These are phyloP conservation scores for Aplochiton taeniatus DNA, from an alignment of 2,797 vertebrate genomes.

Conservation along the genomic window DNA sequence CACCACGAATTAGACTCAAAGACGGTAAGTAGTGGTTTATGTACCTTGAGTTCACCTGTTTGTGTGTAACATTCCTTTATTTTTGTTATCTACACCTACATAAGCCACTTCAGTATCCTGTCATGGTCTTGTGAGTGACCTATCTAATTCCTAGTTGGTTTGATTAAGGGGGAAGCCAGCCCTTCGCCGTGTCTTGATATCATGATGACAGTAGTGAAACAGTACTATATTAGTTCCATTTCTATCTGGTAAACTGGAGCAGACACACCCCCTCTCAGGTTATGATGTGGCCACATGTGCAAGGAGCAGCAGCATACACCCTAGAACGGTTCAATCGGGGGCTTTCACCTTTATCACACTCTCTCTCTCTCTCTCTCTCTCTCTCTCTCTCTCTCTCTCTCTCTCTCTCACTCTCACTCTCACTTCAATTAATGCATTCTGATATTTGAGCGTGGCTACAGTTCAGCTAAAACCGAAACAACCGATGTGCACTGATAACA, in stretches of 20 bases:
- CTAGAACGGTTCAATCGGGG: constrained; percentile 59
- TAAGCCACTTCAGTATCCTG: too few species aligned
- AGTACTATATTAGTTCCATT: constrained; percentile 55
- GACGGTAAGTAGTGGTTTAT: constrained; percentile 84
- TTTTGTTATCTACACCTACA: constrained; percentile 6
- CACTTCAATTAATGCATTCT: constrained; percentile 21
- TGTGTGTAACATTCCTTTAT: neutral
- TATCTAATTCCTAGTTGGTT: too few species aligned
- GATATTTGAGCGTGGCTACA: too few species aligned
- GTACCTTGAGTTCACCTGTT: constrained; percentile 24
- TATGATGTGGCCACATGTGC: constrained; percentile 56
- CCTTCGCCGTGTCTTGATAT: neutral
- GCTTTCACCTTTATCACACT: constrained; percentile 47
- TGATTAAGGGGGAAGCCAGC: too few species aligned
- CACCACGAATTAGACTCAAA: constrained; percentile 99
- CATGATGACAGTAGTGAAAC: neutral
- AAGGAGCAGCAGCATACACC: constrained; percentile 50
- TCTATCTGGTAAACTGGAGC: constrained; percentile 55
- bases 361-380: constrained; percentile 31
- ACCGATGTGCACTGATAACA: too few species aligned
- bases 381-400: constrained; percentile 35
- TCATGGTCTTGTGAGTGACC: too few species aligned
- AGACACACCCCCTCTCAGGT: constrained; percentile 57
- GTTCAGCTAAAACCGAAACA: too few species aligned
- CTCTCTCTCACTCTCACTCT: too few species aligned